Conservation (phyloP, 2,797 vertebrate genomes). For the Thaleichthys pacificus region DNA sequence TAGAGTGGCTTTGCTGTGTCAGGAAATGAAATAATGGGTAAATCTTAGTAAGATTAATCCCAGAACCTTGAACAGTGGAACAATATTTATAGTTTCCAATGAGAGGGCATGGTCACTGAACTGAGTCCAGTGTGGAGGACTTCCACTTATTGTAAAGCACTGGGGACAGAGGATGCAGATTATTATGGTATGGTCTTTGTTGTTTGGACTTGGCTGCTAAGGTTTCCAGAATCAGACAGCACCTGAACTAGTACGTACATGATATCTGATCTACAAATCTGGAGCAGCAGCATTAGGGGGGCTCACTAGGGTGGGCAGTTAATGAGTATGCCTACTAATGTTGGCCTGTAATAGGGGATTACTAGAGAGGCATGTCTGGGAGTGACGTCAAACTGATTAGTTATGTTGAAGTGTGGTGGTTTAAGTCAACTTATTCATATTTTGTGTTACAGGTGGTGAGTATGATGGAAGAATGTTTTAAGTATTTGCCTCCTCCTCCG, state of each 20-base stretch:
- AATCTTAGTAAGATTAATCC: conserved; percentile 42
- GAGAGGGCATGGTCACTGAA: neutral
- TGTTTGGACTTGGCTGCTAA: conserved; percentile 1
- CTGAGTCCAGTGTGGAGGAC: conserved; percentile 9
- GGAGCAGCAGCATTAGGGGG: no score
- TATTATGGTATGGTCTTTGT: conserved; percentile 2
- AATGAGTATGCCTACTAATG: no score
- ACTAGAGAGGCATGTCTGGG: no score
- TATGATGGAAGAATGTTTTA: no score
- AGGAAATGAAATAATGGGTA: conserved; percentile 62
- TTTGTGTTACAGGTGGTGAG: neutral
- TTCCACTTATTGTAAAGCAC: conserved; percentile 43
- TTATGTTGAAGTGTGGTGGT: no score
- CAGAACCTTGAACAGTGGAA: conserved; percentile 39
- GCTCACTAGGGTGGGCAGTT: no score
- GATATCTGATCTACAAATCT: no score
- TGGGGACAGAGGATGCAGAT: conserved; percentile 10
- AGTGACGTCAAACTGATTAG: no score
- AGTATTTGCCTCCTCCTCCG: conserved; percentile 21
- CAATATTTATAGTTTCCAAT: conserved; percentile 47
- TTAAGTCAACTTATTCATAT: no score
- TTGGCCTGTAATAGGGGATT: no score
- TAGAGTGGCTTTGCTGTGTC: conserved; percentile 38
- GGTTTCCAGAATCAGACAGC: neutral
- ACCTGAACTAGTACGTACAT: neutral